phyloP scores from a whole-genome alignment of 2,113 vertebrate genomes.

The Columba janthina region DNA sequence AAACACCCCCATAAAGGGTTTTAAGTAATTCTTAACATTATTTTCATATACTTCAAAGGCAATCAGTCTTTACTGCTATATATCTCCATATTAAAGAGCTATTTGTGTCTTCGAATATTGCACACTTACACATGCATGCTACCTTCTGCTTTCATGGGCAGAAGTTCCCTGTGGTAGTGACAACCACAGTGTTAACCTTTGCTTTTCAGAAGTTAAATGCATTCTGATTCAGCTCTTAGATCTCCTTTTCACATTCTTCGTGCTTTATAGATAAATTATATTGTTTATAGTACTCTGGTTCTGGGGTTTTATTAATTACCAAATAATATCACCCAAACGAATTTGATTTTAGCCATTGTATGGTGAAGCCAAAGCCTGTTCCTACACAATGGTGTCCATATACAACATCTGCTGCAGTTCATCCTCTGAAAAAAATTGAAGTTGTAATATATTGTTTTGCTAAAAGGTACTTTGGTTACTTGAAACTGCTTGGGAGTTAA shows the following conservation, averaged over 20 bases:
- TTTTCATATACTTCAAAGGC: background rate
- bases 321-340: background rate
- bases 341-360: background rate
- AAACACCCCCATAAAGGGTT: background rate
- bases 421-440: background rate
- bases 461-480: background rate
- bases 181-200: background rate
- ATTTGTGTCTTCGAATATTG: background rate
- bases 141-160: background rate
- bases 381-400: background rate
- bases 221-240: background rate
- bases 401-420: background rate
- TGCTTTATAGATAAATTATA: background rate
- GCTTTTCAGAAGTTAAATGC: background rate
- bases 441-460: background rate
- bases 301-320: background rate
- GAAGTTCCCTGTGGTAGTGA: background rate
- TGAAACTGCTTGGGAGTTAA: background rate
- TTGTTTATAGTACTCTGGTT: background rate
- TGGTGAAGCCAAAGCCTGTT: background rate
- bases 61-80: background rate
- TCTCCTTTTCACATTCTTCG: background rate
- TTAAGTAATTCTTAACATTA: conserved; percentile 8
- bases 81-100: conserved; percentile 8
- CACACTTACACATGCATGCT: background rate